phyloP scores from a whole-genome alignment of 2,113 vertebrate species.

The Pollimyrus isidori region DNA sequence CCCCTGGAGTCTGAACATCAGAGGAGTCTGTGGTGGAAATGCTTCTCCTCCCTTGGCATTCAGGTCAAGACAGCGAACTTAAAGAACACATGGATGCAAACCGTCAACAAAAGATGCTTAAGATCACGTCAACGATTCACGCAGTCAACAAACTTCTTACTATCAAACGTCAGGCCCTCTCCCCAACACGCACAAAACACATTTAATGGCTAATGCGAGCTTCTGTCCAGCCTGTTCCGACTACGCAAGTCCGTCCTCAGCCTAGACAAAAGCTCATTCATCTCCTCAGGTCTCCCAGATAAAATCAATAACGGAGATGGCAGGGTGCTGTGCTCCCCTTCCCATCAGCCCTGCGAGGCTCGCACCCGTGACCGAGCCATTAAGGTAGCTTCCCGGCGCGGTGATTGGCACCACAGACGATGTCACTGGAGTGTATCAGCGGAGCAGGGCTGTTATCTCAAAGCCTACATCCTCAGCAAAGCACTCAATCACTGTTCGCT shows the following conservation, averaged over 20 bases:
- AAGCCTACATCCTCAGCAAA: not conserved
- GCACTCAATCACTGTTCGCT: not conserved
- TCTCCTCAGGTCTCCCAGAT: constrained; percentile 55
- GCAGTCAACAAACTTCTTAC: not conserved
- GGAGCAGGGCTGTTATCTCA: constrained; percentile 42
- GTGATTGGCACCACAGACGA: constrained; percentile 42
- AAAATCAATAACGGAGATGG: constrained; percentile 58
- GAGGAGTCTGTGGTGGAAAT: not conserved
- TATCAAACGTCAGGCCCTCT: not conserved
- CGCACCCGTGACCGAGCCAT: constrained; percentile 48
- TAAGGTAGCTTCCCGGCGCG: constrained; percentile 38
- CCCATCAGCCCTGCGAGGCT: constrained; percentile 47
- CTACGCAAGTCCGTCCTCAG: constrained; percentile 23
- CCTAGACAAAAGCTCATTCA: constrained; percentile 50
- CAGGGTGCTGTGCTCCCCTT: constrained; percentile 29
- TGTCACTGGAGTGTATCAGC: constrained; percentile 48
- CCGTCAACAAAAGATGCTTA: not conserved
- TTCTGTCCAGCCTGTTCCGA: constrained; percentile 19
- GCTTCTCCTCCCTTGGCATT: not conserved
- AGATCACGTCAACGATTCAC: not conserved
- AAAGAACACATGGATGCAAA: not conserved
- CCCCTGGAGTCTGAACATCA: not conserved
- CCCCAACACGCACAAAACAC: no score
- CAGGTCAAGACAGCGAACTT: not conserved
- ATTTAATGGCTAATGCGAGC: not conserved